Percentiles rank a stretch among this genome's conserved stretches.
phyloP scores from a whole-genome alignment of 2,797 vertebrate genomes.

The Sylvilagus floridanus region DNA sequence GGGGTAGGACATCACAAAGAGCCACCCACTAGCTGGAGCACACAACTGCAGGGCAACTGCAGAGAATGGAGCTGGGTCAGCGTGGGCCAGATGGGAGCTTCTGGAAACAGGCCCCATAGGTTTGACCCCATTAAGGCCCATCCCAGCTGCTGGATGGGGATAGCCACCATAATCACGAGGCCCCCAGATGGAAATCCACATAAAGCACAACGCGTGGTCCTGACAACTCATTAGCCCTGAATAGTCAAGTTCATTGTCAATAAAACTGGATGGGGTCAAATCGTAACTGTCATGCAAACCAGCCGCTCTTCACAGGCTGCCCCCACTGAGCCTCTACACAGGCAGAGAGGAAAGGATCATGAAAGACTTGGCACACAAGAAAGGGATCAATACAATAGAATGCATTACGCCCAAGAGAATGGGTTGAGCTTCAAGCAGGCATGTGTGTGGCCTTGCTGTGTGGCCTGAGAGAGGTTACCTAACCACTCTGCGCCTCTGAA shows the following conservation, averaged over 20 bases:
- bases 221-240: background rate
- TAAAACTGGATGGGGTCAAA: background rate
- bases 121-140: background rate
- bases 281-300: background rate
- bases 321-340: background rate
- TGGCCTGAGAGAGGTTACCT: background rate
- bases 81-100: rapidly evolving
- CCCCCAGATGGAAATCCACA: background rate
- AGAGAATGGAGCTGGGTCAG: background rate
- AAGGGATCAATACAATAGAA: background rate
- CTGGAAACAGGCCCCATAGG: background rate
- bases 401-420: background rate
- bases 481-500: background rate
- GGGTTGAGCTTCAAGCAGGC: background rate
- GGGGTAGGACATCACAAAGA: background rate
- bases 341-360: background rate
- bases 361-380: background rate
- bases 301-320: background rate
- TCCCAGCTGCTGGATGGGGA: background rate
- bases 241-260: background rate
- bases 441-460: background rate
- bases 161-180: background rate
- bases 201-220: background rate
- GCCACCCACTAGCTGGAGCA: background rate
- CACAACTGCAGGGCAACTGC: background rate